Percentiles rank a stretch among this genome's conserved stretches.
Conservation (phyloP, 2,797 vertebrate species). For the Leptodactylus fallax region DNA sequence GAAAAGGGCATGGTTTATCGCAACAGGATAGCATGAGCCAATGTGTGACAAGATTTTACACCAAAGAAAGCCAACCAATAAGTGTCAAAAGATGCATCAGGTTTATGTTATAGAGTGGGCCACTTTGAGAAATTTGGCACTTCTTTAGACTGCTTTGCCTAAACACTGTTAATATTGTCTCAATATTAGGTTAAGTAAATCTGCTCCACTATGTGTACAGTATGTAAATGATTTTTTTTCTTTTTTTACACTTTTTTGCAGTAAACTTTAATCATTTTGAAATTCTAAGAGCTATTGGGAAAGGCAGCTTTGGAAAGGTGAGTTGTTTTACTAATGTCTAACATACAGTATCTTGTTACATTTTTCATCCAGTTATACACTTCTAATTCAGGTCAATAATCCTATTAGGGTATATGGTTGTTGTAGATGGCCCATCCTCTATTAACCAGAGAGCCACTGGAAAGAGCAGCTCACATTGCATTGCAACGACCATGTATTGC, state of each 20-base stretch:
- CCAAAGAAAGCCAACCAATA: too few species aligned
- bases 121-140: too few species aligned
- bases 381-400: neutral
- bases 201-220: neutral
- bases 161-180: too few species aligned
- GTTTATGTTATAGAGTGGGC: too few species aligned
- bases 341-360: neutral
- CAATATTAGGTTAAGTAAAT: too few species aligned
- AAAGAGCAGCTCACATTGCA: too few species aligned
- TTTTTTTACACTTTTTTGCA: constrained; percentile 74
- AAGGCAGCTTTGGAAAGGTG: constrained; percentile 98
- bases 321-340: constrained; percentile 63
- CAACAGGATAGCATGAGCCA: too few species aligned
- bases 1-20: too few species aligned
- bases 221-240: neutral
- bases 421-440: neutral
- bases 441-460: neutral
- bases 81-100: too few species aligned
- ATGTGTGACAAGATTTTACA: too few species aligned
- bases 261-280: constrained; percentile 98
- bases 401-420: neutral
- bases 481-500: too few species aligned
- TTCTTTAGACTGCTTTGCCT: too few species aligned
- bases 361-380: neutral
- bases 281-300: constrained; percentile 95